These are phyloP conservation scores for Stenodema calcarata DNA, from an alignment of 2,888 invertebrate species.

Conservation along the genomic window DNA sequence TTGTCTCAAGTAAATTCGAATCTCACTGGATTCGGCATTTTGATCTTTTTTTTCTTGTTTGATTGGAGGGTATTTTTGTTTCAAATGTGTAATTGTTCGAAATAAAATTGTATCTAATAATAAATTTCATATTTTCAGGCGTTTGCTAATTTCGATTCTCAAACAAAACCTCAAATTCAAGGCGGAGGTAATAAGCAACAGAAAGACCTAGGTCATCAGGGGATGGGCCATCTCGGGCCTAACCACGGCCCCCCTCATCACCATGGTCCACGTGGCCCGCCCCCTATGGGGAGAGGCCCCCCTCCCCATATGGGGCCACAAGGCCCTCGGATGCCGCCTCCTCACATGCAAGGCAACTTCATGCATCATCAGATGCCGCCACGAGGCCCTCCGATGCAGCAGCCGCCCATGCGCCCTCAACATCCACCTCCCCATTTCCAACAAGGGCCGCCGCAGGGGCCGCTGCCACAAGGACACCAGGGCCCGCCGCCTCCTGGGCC, in stretches of 20 bases:
- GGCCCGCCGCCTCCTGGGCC: constrained; percentile 61
- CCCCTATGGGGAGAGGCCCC: constrained; percentile 35
- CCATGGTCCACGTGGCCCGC: constrained; percentile 15
- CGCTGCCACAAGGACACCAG: constrained; percentile 61
- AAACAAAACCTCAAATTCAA: constrained; percentile 40
- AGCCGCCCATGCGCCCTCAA: constrained; percentile 53
- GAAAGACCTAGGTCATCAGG: constrained; percentile 18
- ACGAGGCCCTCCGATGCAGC: constrained; percentile 50
- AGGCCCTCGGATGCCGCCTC: constrained; percentile 38
- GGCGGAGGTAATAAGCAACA: constrained; percentile 28
- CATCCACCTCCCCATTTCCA: constrained; percentile 51
- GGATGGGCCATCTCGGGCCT: constrained; percentile 14
- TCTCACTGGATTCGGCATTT: too few species aligned
- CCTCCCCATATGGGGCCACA: constrained; percentile 40
- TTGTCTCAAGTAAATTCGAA: too few species aligned
- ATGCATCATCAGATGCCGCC: constrained; percentile 33
- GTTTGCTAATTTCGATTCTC: constrained; percentile 35
- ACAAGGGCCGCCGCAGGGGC: constrained; percentile 59
- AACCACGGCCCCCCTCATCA: constrained; percentile 31
- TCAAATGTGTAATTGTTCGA: too few species aligned
- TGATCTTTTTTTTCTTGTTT: too few species aligned
- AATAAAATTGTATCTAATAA: too few species aligned
- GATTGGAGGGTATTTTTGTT: too few species aligned
- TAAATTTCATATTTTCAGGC: background rate
- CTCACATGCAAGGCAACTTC: constrained; percentile 38